Percentiles rank a stretch among this genome's conserved stretches.
Conservation (phyloP, 2,888 invertebrate species). For the Uloborus plumipes region DNA sequence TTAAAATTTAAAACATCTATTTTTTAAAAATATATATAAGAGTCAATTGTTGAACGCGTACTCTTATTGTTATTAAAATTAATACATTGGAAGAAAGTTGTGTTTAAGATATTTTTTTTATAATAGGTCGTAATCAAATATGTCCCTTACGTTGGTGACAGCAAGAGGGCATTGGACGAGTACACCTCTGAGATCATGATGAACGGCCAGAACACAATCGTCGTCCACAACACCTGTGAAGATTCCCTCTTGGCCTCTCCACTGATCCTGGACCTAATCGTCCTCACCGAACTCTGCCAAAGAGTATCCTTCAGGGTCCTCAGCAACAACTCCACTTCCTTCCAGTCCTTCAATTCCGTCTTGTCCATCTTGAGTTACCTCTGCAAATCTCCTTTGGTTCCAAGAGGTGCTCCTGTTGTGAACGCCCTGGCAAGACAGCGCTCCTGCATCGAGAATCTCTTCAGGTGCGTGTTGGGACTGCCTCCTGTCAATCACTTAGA, state of each 20-base stretch:
- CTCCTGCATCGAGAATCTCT: slow-evolving; percentile 87
- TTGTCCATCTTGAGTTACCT: slow-evolving; percentile 88
- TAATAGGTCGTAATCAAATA: slow-evolving; percentile 86
- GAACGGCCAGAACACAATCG: slow-evolving; percentile 92
- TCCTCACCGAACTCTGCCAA: slow-evolving; percentile 87
- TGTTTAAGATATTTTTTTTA: neutral
- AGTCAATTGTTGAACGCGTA: no score
- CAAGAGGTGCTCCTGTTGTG: slow-evolving; percentile 83
- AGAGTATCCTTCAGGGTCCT: slow-evolving; percentile 77
- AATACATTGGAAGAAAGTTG: no score
- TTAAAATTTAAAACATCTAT: no score
- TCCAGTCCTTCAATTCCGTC: slow-evolving; percentile 80
- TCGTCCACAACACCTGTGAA: slow-evolving; percentile 96
- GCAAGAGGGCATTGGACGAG: slow-evolving; percentile 97
- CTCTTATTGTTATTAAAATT: no score
- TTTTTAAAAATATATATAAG: no score
- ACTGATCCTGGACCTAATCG: slow-evolving; percentile 89
- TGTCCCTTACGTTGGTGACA: slow-evolving; percentile 95
- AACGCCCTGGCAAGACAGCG: slow-evolving; percentile 93
- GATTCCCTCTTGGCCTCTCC: slow-evolving; percentile 95
- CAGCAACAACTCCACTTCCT: slow-evolving; percentile 68
- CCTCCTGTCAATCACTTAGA: slow-evolving; percentile 73
- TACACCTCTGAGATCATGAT: slow-evolving; percentile 96
- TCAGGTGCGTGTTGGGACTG: slow-evolving; percentile 75
- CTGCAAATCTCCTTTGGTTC: slow-evolving; percentile 91